Percentiles rank a stretch among this genome's conserved stretches.
phyloP scores from a whole-genome alignment of 64 coral and sea anemone genomes.

The Stichodactyla mertensii region DNA sequence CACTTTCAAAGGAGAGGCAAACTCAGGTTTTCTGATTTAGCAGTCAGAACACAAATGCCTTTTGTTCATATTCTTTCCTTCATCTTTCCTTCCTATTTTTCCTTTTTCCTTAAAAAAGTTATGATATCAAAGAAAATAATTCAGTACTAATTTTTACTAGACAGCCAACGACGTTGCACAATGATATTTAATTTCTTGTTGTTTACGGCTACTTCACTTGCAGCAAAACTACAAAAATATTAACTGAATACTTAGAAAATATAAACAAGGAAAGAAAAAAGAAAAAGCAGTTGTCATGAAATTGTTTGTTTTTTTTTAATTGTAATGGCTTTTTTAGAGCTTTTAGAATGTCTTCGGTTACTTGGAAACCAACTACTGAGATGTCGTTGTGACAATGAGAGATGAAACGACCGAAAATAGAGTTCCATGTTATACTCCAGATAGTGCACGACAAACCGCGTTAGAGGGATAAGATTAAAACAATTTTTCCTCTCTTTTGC shows the following conservation, averaged over 20 bases:
- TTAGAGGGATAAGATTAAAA: not conserved
- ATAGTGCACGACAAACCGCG: not conserved
- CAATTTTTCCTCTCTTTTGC: not conserved
- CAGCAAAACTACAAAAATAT: no score
- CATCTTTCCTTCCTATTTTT: no score
- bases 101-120: no score
- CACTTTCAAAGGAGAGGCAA: no score
- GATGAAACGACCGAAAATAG: not conserved
- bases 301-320: not conserved
- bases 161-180: no score
- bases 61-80: no score
- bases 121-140: no score
- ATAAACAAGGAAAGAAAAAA: not conserved
- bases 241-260: not conserved
- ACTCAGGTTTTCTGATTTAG: no score
- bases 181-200: no score
- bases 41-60: no score
- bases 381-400: not conserved
- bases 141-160: no score
- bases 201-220: no score
- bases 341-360: conserved; percentile 9
- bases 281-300: not conserved
- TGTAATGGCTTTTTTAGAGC: not conserved
- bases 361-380: not conserved
- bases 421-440: not conserved